phyloP scores from a whole-genome alignment of 1,140 invertebrate genomes.

The Pachypeltis micranthus region DNA sequence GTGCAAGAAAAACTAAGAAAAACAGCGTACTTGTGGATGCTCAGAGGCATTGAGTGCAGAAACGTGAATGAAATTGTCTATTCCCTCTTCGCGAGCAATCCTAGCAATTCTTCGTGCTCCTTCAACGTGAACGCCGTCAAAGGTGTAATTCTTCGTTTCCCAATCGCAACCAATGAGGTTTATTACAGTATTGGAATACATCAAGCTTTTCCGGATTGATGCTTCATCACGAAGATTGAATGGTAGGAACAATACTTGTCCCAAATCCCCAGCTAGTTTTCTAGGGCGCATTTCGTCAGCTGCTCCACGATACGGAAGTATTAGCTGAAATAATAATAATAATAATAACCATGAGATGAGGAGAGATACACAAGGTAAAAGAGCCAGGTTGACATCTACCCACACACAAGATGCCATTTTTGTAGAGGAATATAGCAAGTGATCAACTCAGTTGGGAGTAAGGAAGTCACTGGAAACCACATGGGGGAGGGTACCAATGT shows the following conservation, averaged over 20 bases:
- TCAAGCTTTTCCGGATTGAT: conserved; percentile 72
- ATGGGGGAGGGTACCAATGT: no score
- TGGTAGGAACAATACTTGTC: conserved; percentile 85
- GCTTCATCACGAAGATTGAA: conserved; percentile 79
- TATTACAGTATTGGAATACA: conserved; percentile 95
- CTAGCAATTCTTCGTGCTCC: conserved; percentile 62
- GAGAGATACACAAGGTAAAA: no score
- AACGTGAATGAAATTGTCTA: conserved; percentile 74
- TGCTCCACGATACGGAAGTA: conserved; percentile 86
- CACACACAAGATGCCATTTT: no score
- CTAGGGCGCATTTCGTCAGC: conserved; percentile 60
- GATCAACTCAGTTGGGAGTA: no score
- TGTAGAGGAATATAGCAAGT: no score
- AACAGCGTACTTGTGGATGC: conserved; percentile 44
- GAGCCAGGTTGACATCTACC: no score
- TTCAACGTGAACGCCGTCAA: conserved; percentile 65
- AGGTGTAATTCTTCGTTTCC: conserved; percentile 82
- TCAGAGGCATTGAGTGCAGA: conserved; percentile 60
- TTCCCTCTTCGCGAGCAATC: conserved; percentile 58
- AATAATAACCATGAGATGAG: no score
- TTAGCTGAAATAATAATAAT: conserved; percentile 50
- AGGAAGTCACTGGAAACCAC: no score
- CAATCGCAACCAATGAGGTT: conserved; percentile 87
- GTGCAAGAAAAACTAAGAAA: neutral
- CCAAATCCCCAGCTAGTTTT: conserved; percentile 84